phyloP scores from a whole-genome alignment of 2,888 invertebrate species.

The Callyntrura guangdongensis region DNA sequence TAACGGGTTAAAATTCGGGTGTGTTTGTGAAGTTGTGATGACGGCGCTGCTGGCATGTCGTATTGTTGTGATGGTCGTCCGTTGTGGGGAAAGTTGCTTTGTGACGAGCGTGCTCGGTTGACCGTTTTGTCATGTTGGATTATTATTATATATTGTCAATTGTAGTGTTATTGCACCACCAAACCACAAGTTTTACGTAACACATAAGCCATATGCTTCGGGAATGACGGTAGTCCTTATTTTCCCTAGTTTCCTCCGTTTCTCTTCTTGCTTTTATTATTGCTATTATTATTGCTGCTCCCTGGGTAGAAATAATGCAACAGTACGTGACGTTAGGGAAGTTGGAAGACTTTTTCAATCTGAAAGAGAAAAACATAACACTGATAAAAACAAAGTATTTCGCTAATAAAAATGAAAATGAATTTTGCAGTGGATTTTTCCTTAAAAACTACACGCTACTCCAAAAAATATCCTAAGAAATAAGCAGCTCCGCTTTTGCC shows the following conservation, averaged over 20 bases:
- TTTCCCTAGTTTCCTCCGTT: neutral
- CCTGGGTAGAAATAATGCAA: too few species aligned
- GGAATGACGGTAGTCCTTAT: neutral
- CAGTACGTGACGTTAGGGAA: neutral
- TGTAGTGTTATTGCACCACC: slow-evolving; percentile 21
- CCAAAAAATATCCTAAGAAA: too few species aligned
- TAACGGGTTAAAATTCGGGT: slow-evolving; percentile 12
- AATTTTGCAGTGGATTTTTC: too few species aligned
- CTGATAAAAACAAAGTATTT: too few species aligned
- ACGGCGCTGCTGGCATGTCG: neutral
- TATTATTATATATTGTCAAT: neutral
- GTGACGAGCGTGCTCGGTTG: slow-evolving; percentile 4
- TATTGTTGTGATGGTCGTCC: neutral
- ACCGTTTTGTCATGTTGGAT: slow-evolving; percentile 44
- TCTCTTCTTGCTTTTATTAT: too few species aligned
- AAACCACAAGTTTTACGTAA: slow-evolving; percentile 6
- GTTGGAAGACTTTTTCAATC: neutral
- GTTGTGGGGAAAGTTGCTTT: slow-evolving; percentile 12
- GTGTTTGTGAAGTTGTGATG: too few species aligned
- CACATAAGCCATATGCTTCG: neutral
- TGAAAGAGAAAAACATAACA: neutral
- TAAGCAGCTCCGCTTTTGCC: too few species aligned
- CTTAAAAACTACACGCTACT: too few species aligned
- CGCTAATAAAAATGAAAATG: too few species aligned
- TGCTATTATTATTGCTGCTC: too few species aligned